Evolutionary conservation across 2,113 vertebrate genomes (phyloP).

Genomic region (Herpetotheres cachinnans): DNA sequence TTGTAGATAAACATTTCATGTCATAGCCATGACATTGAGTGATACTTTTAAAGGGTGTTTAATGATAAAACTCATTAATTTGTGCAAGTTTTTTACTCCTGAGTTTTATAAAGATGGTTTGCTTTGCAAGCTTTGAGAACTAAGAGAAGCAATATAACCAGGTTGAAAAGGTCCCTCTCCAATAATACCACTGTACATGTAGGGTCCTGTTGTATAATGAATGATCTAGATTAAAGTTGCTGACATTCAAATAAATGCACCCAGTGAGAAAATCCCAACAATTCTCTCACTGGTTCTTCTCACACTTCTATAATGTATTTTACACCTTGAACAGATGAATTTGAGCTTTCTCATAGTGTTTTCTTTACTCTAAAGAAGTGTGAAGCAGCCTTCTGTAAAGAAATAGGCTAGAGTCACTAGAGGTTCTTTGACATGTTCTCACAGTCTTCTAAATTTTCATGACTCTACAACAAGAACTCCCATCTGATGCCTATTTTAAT

Average conservation of each 20-base stretch:
- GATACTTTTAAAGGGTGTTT: background rate
- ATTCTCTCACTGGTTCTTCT: conserved; percentile 8
- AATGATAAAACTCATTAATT: background rate
- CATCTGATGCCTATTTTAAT: background rate
- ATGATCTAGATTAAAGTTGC: conserved; percentile 46
- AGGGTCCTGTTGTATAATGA: background rate
- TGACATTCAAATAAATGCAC: conserved; percentile 37
- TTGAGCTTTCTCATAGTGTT: background rate
- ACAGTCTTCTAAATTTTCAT: background rate
- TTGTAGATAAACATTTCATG: background rate
- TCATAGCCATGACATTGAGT: background rate
- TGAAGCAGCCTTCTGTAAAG: conserved; percentile 8
- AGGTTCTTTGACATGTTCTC: background rate
- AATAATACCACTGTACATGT: background rate
- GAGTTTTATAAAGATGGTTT: background rate
- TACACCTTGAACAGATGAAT: conserved; percentile 18
- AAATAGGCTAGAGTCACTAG: conserved; percentile 6
- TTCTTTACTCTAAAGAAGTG: conserved; percentile 3
- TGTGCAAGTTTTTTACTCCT: background rate
- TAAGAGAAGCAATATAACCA: background rate
- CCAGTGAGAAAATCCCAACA: conserved; percentile 33
- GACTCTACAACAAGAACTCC: background rate
- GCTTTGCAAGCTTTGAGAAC: background rate
- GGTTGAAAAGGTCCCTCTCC: background rate
- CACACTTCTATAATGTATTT: conserved; percentile 6